Evolutionary conservation across 2,888 invertebrate species (phyloP).

Genomic region (Andrena haemorrhoa): DNA sequence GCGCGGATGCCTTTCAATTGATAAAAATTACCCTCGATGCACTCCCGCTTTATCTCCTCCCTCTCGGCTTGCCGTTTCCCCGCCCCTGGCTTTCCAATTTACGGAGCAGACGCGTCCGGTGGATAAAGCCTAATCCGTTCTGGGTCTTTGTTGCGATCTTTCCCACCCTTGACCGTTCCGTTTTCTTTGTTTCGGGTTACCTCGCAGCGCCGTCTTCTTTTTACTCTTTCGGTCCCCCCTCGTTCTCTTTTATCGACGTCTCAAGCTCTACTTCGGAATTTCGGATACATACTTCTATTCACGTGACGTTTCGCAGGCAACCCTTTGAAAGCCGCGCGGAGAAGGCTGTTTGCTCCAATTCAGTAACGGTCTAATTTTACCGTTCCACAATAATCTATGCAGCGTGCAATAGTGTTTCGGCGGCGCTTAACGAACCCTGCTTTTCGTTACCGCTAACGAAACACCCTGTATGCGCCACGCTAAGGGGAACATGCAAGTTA

Average conservation of each 20-base stretch:
- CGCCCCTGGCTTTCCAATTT: slow-evolving; percentile 40
- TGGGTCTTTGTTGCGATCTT: slow-evolving; percentile 77
- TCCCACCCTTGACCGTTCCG: slow-evolving; percentile 50
- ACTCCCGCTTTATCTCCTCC: neutral
- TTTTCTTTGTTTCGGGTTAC: slow-evolving; percentile 37
- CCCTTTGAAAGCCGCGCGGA: slow-evolving; percentile 68
- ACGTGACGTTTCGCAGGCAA: slow-evolving; percentile 49
- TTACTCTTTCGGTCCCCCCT: slow-evolving; percentile 14
- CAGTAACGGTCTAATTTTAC: too few species aligned
- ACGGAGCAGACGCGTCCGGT: slow-evolving; percentile 48
- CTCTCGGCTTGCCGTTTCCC: neutral
- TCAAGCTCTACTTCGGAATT: slow-evolving; percentile 60
- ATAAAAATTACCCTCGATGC: slow-evolving; percentile 27
- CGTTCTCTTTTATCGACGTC: slow-evolving; percentile 38
- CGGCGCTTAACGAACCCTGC: neutral
- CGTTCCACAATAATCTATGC: neutral
- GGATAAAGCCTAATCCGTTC: slow-evolving; percentile 77
- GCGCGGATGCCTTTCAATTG: slow-evolving; percentile 26
- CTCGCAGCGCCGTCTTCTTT: slow-evolving; percentile 37
- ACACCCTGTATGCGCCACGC: neutral
- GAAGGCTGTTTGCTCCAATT: slow-evolving; percentile 73
- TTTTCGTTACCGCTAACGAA: neutral
- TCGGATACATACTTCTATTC: slow-evolving; percentile 61
- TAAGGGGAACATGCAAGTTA: neutral
- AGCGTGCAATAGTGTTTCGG: neutral